phyloP scores from a whole-genome alignment of 30 jellyfish, hydroid and myxozoan genomes.

The Aurelia sp. region DNA sequence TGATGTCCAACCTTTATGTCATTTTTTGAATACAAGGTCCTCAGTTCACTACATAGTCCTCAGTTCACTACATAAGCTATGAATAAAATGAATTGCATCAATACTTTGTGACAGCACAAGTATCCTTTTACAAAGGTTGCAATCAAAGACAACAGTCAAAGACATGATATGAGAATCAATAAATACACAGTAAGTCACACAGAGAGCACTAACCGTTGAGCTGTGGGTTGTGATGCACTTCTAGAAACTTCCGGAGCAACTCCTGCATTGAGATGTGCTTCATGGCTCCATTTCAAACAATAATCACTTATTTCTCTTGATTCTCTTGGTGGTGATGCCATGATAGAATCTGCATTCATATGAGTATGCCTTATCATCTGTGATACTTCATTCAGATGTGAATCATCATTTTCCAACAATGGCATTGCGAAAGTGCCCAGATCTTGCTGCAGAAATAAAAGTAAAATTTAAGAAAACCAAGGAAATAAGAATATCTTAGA shows the following conservation, averaged over 20 bases:
- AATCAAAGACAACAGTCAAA: no score
- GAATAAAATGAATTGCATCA: no score
- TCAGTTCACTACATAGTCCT: no score
- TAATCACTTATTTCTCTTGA: slow-evolving; percentile 59
- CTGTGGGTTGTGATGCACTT: slow-evolving; percentile 36
- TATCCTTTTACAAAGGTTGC: no score
- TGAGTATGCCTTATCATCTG: slow-evolving; percentile 3
- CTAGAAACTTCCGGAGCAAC: slow-evolving; percentile 38
- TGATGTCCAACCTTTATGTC: no score
- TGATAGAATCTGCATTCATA: slow-evolving; percentile 24
- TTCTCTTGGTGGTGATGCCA: slow-evolving; percentile 75
- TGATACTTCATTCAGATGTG: slow-evolving; percentile 21
- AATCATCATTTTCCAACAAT: slow-evolving; percentile 36
- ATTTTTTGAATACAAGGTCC: no score
- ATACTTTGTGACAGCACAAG: no score
- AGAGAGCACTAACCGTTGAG: slow-evolving; percentile 12
- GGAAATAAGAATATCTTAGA: no score
- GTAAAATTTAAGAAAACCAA: no score
- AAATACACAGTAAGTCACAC: no score
- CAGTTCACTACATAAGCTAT: no score
- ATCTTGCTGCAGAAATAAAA: slow-evolving; percentile 29
- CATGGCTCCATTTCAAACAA: slow-evolving; percentile 76
- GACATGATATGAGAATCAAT: background rate
- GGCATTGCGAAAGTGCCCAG: slow-evolving; percentile 83
- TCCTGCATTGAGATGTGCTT: slow-evolving; percentile 51